Conservation (phyloP, 2,888 invertebrate genomes). For the Tribolium freemani region DNA sequence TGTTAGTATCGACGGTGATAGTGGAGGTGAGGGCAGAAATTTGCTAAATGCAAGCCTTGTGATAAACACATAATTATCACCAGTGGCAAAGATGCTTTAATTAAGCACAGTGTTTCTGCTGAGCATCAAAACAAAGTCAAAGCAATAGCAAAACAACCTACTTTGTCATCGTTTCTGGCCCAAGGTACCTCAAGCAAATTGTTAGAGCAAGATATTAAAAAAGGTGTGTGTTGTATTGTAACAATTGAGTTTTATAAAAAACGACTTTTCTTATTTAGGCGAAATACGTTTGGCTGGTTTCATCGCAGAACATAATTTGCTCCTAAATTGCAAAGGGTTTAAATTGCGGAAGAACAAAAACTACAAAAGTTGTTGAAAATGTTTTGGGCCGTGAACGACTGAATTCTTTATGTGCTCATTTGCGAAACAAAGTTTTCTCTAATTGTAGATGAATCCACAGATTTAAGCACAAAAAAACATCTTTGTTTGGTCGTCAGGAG, state of each 20-base stretch:
- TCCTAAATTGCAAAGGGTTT: conserved; percentile 5
- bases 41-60: conserved; percentile 32
- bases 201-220: conserved; percentile 25
- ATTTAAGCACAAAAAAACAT: conserved; percentile 52
- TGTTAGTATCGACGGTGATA: not conserved
- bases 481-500: conserved; percentile 50
- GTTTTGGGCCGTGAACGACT: conserved; percentile 37
- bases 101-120: conserved; percentile 35
- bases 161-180: not conserved
- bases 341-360: conserved; percentile 45
- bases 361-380: conserved; percentile 42
- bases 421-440: conserved; percentile 45
- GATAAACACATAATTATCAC: conserved; percentile 35
- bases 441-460: conserved; percentile 54
- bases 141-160: not conserved
- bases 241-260: not conserved
- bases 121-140: conserved; percentile 25
- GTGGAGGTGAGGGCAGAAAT: conserved; percentile 17
- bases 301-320: conserved; percentile 47
- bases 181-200: not conserved
- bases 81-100: conserved; percentile 39
- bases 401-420: conserved; percentile 8
- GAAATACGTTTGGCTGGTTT: conserved; percentile 25
- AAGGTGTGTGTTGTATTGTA: conserved; percentile 5
- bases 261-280: not conserved